phyloP scores from a whole-genome alignment of 1,140 invertebrate species.

The Neuroterus valhalla region DNA sequence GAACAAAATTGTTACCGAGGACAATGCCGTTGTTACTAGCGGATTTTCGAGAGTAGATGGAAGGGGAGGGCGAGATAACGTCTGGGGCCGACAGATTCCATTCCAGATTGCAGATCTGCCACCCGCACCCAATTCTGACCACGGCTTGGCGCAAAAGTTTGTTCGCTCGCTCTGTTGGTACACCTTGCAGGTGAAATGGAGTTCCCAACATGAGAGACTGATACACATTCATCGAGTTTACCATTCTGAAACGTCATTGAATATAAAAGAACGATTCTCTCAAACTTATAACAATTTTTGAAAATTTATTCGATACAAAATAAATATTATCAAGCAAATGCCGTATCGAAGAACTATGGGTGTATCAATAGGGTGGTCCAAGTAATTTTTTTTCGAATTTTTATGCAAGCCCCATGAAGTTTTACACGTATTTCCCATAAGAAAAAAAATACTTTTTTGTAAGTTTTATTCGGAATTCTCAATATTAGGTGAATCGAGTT shows the following conservation, averaged over 20 bases:
- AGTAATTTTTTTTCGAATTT: no score
- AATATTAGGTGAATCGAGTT: no score
- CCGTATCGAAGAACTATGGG: no score
- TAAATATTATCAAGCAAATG: no score
- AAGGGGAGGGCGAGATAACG: slow-evolving; percentile 57
- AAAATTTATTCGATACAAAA: no score
- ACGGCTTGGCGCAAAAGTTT: slow-evolving; percentile 60
- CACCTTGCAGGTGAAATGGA: slow-evolving; percentile 69
- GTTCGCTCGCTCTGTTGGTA: slow-evolving; percentile 53
- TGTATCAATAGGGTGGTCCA: no score
- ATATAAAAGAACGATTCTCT: no score
- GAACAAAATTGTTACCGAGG: slow-evolving; percentile 9
- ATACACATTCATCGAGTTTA: slow-evolving; percentile 42
- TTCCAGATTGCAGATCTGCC: slow-evolving; percentile 72
- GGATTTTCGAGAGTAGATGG: slow-evolving; percentile 48
- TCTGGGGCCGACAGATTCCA: slow-evolving; percentile 74
- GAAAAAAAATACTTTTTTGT: no score
- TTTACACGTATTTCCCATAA: no score
- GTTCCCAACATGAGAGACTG: slow-evolving; percentile 52
- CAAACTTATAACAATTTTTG: no score
- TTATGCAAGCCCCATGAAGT: no score
- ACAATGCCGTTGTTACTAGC: slow-evolving; percentile 28
- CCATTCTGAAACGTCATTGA: slow-evolving; percentile 34
- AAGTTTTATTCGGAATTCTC: no score
- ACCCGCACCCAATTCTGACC: slow-evolving; percentile 62